Evolutionary conservation across 1,140 invertebrate species (phyloP).

Genomic region (Aphaenogaster floridana): DNA sequence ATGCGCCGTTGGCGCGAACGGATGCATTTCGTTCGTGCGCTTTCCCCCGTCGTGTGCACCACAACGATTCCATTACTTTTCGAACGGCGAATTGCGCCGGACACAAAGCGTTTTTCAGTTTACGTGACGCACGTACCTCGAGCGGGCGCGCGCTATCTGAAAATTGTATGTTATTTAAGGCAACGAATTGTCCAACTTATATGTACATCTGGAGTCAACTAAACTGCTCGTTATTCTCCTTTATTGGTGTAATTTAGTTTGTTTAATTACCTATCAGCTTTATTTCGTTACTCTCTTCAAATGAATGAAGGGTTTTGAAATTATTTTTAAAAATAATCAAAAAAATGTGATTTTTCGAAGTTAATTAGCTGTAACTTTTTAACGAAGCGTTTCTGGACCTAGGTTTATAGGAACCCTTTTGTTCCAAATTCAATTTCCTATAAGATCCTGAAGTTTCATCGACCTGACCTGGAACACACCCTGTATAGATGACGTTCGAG

Average conservation of each 20-base stretch:
- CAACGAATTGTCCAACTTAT: neutral
- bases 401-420: too few relatives aligned
- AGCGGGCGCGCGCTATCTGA: neutral
- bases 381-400: too few relatives aligned
- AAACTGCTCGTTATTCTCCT: neutral
- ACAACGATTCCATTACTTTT: constrained; percentile 19
- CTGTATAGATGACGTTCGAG: neutral
- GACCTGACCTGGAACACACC: neutral
- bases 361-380: too few relatives aligned
- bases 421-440: too few relatives aligned
- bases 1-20: neutral
- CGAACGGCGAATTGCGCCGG: neutral
- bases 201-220: neutral
- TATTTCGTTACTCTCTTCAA: too few relatives aligned
- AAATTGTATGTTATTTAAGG: neutral
- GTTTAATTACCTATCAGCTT: too few relatives aligned
- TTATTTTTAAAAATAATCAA: too few relatives aligned
- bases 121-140: neutral
- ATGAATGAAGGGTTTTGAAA: too few relatives aligned
- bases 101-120: constrained; percentile 31
- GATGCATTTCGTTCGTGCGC: neutral
- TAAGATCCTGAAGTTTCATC: too few relatives aligned
- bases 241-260: neutral
- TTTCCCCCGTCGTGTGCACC: constrained; percentile 27
- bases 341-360: too few relatives aligned